These are phyloP conservation scores for Drosophila lini DNA, from an alignment of 1,140 invertebrate genomes.

Conservation along the genomic window DNA sequence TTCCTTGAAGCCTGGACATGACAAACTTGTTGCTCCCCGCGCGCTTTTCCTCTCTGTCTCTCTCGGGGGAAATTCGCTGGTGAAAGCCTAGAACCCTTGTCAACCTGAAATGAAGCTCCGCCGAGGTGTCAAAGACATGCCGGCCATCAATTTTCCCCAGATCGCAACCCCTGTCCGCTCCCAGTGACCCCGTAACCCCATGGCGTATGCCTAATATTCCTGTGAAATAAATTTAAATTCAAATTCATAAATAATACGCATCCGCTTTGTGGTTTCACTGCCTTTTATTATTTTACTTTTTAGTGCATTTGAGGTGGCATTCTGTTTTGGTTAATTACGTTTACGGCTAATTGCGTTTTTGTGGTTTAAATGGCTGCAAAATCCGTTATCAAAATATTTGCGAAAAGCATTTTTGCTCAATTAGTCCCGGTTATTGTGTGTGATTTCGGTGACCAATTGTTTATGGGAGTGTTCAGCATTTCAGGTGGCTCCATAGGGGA, in stretches of 20 bases:
- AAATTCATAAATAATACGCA: slow-evolving; percentile 30
- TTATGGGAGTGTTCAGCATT: background rate
- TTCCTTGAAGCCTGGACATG: slow-evolving; percentile 11
- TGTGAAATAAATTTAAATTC: slow-evolving; percentile 21
- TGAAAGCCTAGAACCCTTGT: slow-evolving; percentile 59
- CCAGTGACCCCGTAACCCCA: slow-evolving; percentile 7
- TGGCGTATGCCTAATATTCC: slow-evolving; percentile 56
- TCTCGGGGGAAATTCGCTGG: slow-evolving; percentile 25
- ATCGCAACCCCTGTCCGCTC: slow-evolving; percentile 19
- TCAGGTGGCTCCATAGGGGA: background rate
- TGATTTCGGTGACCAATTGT: background rate
- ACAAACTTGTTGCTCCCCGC: slow-evolving; percentile 63
- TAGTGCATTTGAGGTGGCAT: slow-evolving; percentile 6
- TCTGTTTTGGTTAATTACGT: slow-evolving; percentile 56
- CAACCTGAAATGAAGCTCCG: slow-evolving; percentile 62
- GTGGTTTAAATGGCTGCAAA: slow-evolving; percentile 57
- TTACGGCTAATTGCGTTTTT: slow-evolving; percentile 67
- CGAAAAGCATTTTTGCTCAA: slow-evolving; percentile 55
- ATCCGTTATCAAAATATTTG: slow-evolving; percentile 64
- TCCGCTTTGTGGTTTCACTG: slow-evolving; percentile 26
- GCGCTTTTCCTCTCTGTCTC: background rate
- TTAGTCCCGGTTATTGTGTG: slow-evolving; percentile 51
- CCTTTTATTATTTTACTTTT: background rate
- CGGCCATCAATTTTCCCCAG: slow-evolving; percentile 61
- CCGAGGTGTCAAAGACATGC: slow-evolving; percentile 67